Evolutionary conservation across 2,888 invertebrate genomes (phyloP).

Genomic region (Acleris emargana): DNA sequence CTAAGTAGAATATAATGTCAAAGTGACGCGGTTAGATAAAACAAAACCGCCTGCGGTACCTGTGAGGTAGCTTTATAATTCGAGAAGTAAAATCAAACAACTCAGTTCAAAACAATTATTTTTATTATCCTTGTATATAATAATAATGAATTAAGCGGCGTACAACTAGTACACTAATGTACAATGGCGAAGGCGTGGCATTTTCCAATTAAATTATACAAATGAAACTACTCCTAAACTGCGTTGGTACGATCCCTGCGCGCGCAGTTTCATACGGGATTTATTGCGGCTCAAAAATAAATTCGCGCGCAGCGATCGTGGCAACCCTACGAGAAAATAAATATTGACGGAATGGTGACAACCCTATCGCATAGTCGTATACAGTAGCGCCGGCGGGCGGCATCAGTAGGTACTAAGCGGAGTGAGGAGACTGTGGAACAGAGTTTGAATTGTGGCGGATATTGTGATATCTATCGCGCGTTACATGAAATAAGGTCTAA

Average conservation of each 20-base stretch:
- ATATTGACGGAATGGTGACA: conserved; percentile 41
- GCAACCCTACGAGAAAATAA: conserved; percentile 19
- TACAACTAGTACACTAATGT: conserved; percentile 74
- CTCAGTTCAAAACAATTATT: conserved; percentile 75
- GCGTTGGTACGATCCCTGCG: conserved; percentile 13
- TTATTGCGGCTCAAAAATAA: conserved; percentile 22
- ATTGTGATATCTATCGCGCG: neutral
- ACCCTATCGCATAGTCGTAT: conserved; percentile 45
- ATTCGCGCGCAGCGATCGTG: conserved; percentile 20
- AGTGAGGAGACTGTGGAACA: conserved; percentile 12
- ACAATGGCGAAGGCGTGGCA: conserved; percentile 63
- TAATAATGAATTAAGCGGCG: conserved; percentile 77
- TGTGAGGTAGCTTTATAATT: too few species aligned
- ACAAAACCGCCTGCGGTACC: too few species aligned
- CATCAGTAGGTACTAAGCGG: conserved; percentile 21
- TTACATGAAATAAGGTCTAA: neutral
- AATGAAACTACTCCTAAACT: conserved; percentile 28
- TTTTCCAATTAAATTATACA: conserved; percentile 50
- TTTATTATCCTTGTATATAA: conserved; percentile 75
- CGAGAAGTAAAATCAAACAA: conserved; percentile 53
- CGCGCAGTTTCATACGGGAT: conserved; percentile 4
- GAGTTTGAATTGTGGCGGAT: conserved; percentile 10
- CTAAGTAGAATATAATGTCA: too few species aligned
- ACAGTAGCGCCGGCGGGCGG: conserved; percentile 44
- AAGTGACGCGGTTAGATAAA: too few species aligned